Percentiles rank a stretch among this genome's conserved stretches.
These are phyloP conservation scores for Litocranius walleri DNA, from an alignment of 2,113 vertebrate species.

Conservation along the genomic window DNA sequence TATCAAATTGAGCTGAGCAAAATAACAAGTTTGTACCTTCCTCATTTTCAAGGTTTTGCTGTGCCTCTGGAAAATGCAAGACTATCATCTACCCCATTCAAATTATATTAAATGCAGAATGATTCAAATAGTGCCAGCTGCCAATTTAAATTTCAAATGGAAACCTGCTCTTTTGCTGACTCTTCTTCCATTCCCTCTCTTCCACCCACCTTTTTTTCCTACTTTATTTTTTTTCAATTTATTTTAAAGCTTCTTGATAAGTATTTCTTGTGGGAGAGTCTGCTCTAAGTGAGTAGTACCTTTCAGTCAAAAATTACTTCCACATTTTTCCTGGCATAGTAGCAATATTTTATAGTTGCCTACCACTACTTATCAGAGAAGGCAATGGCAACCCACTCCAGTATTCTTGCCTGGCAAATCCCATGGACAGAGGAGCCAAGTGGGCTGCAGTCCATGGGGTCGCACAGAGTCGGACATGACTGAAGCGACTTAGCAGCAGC, in stretches of 20 bases:
- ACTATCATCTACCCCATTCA: conserved; percentile 53
- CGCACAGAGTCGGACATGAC: no score
- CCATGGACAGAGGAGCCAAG: no score
- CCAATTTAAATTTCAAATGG: conserved; percentile 71
- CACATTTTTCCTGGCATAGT: background rate
- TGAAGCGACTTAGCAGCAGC: no score
- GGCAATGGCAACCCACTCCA: no score
- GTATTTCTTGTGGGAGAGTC: conserved; percentile 37
- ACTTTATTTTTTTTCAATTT: conserved; percentile 27
- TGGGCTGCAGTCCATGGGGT: no score
- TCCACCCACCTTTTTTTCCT: no score
- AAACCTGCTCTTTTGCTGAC: conserved; percentile 61
- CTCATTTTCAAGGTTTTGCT: conserved; percentile 43
- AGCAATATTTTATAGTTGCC: background rate
- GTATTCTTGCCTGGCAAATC: no score
- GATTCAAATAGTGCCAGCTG: conserved; percentile 61
- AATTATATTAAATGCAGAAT: conserved; percentile 66
- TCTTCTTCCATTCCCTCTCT: conserved; percentile 25
- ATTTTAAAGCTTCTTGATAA: conserved; percentile 53
- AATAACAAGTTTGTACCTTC: conserved; percentile 42
- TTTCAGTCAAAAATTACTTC: conserved; percentile 42
- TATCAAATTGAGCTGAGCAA: conserved; percentile 30
- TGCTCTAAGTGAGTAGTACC: background rate
- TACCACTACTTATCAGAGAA: background rate
- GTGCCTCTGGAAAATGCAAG: conserved; percentile 44